phyloP scores from a whole-genome alignment of 1,140 invertebrate genomes.

The Delia radicum region DNA sequence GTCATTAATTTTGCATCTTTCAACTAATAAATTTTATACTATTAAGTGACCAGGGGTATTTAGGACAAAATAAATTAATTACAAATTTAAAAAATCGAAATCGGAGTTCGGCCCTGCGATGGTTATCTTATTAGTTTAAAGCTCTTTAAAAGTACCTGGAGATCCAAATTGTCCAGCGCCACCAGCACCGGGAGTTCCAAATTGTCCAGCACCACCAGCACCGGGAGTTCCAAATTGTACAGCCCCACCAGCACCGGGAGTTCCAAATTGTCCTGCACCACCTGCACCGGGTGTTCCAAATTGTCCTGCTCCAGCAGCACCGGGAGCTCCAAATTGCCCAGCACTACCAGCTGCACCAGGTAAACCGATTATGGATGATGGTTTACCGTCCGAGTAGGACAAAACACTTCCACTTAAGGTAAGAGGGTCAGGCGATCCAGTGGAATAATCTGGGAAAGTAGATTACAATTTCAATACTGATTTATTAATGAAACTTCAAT shows the following conservation, averaged over 20 bases:
- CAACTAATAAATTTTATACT: too few species aligned
- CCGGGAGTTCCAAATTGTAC: background rate
- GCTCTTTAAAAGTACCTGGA: background rate
- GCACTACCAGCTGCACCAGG: too few species aligned
- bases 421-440: constrained; percentile 25
- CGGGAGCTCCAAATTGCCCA: too few species aligned
- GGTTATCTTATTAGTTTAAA: too few species aligned
- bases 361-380: background rate
- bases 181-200: constrained; percentile 3
- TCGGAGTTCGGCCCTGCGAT: too few species aligned
- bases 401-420: background rate
- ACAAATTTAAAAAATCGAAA: too few species aligned
- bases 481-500: background rate
- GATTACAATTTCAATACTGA: too few species aligned
- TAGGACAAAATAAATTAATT: too few species aligned
- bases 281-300: background rate
- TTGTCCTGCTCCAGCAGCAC: background rate
- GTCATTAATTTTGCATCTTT: too few species aligned
- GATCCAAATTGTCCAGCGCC: background rate
- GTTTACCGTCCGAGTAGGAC: background rate
- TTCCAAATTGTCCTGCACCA: background rate
- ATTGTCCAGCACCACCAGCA: constrained; percentile 2
- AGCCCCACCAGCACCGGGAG: background rate
- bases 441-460: constrained; percentile 19
- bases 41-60: too few species aligned